phyloP scores from a whole-genome alignment of 1,140 invertebrate genomes.

The Marisa cornuarietis region DNA sequence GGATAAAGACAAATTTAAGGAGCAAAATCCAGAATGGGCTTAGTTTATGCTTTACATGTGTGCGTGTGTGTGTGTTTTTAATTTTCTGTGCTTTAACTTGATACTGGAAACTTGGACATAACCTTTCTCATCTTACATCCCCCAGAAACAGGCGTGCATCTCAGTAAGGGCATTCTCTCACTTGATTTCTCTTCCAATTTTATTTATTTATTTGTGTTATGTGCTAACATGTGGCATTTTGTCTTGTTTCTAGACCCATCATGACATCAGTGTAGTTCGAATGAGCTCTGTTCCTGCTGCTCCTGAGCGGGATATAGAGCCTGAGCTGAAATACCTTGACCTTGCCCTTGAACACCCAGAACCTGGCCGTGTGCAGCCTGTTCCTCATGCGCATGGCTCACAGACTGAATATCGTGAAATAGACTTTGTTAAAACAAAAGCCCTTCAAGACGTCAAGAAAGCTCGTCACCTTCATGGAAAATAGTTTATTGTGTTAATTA shows the following conservation, averaged over 20 bases:
- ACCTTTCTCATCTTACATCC: not conserved
- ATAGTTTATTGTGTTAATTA: too few species aligned
- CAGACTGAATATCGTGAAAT: constrained; percentile 54
- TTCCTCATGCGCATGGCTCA: constrained; percentile 20
- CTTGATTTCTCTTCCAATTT: constrained; percentile 9
- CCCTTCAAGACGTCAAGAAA: constrained; percentile 41
- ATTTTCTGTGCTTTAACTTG: not conserved
- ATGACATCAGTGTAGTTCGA: constrained; percentile 20
- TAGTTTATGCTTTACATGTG: too few species aligned
- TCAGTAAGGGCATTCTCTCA: not conserved
- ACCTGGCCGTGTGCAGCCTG: constrained; percentile 18
- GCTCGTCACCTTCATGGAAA: too few species aligned
- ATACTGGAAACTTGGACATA: not conserved
- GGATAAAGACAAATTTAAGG: too few species aligned
- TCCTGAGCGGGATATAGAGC: constrained; percentile 24
- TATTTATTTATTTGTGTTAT: not conserved
- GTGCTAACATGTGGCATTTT: constrained; percentile 17
- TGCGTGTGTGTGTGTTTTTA: not conserved
- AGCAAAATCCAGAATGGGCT: too few species aligned
- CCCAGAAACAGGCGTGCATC: too few species aligned
- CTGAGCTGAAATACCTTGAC: constrained; percentile 50
- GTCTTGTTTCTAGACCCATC: constrained; percentile 24
- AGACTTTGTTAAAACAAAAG: constrained; percentile 54
- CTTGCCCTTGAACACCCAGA: constrained; percentile 35
- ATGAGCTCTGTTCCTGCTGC: constrained; percentile 37